phyloP scores from a whole-genome alignment of 2,113 vertebrate species.

The Aegotheles bennettii region DNA sequence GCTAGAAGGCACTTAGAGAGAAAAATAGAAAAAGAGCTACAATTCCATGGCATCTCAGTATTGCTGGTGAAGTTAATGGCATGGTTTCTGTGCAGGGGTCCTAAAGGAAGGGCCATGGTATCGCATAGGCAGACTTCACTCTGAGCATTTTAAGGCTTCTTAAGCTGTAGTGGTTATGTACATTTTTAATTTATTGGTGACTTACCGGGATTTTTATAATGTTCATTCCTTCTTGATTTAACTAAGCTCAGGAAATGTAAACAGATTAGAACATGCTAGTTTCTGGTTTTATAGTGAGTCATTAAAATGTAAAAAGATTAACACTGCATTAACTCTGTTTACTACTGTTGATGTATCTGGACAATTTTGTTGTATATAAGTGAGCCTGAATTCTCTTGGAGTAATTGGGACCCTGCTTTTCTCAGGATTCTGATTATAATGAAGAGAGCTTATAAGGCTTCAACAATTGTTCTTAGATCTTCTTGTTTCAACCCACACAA shows the following conservation, averaged over 20 bases:
- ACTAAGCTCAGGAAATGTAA: constrained; percentile 68
- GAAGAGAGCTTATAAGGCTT: constrained; percentile 8
- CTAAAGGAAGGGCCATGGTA: not conserved
- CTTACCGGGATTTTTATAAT: constrained; percentile 19
- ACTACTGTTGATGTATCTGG: constrained; percentile 13
- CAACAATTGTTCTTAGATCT: constrained; percentile 13
- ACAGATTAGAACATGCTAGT: constrained; percentile 48
- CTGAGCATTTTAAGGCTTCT: not conserved
- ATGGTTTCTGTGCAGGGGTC: not conserved
- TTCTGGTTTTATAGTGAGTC: constrained; percentile 60
- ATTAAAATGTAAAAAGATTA: constrained; percentile 60
- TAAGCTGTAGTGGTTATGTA: not conserved
- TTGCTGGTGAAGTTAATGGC: not conserved
- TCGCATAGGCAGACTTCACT: not conserved
- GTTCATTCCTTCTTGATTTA: constrained; percentile 58
- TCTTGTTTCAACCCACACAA: not conserved
- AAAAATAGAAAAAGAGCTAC: not conserved
- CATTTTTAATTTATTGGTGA: constrained; percentile 54
- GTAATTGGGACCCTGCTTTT: constrained; percentile 40
- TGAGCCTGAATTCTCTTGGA: constrained; percentile 24
- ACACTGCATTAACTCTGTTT: constrained; percentile 54
- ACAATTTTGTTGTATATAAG: constrained; percentile 32
- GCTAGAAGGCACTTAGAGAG: not conserved
- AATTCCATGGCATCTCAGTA: not conserved
- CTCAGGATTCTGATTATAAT: constrained; percentile 41